These are phyloP conservation scores for Rhingia rostrata DNA, from an alignment of 2,888 invertebrate genomes.

Conservation along the genomic window DNA sequence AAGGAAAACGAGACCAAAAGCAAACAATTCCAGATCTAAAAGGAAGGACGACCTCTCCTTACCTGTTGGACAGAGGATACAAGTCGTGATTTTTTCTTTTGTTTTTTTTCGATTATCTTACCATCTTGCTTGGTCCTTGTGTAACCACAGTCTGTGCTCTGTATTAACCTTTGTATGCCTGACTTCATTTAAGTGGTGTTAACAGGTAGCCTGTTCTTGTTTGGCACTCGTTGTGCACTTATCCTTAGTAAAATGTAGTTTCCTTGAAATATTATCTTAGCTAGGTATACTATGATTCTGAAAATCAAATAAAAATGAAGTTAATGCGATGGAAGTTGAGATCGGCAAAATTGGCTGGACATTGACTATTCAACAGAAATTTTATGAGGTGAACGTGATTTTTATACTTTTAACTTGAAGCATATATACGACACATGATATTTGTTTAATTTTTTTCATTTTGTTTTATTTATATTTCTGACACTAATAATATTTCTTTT, in stretches of 20 bases:
- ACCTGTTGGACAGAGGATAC: slow-evolving; percentile 13
- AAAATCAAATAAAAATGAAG: slow-evolving; percentile 8
- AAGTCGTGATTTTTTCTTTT: slow-evolving; percentile 30
- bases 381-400: too few relatives aligned
- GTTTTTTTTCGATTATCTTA: slow-evolving; percentile 27
- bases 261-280: neutral
- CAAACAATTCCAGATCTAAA: slow-evolving; percentile 34
- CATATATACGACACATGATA: neutral
- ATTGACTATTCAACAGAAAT: too few relatives aligned
- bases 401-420: neutral
- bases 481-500: slow-evolving; percentile 13
- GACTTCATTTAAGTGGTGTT: slow-evolving; percentile 31
- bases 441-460: neutral
- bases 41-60: slow-evolving; percentile 14
- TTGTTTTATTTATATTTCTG: neutral
- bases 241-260: neutral
- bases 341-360: too few relatives aligned
- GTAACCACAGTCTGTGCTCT: slow-evolving; percentile 8
- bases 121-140: neutral
- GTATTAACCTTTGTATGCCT: slow-evolving; percentile 6
- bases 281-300: neutral
- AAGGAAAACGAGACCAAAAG: neutral
- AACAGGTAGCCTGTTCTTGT: slow-evolving; percentile 37
- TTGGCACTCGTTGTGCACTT: neutral
- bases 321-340: neutral